Base-by-base conservation (phyloP, 1,140 invertebrate species). In the Monomorium pharaonis region DNA sequence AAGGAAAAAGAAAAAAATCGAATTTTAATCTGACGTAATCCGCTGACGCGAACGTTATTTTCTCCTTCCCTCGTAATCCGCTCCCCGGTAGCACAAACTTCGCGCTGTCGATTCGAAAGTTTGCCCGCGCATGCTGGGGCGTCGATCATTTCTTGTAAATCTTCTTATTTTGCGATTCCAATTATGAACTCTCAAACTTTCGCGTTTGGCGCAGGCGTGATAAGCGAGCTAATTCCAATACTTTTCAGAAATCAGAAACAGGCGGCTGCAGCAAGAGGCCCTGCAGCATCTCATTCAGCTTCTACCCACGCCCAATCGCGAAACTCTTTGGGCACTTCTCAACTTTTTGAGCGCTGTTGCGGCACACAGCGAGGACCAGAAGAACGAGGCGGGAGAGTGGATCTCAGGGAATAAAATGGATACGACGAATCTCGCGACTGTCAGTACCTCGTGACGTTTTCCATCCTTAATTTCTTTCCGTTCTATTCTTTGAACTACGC, bases 321-420 rank as follows among this genome's bases (percentile, higher is more conserved):
- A 99, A 95, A 99, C 98, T 5, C 96, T 99, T 0, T 97, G 96
- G 94, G 96, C 97, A 9, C 94, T 99, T 67, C 95, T 99, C 16
- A 96, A 96, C 88, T 98, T 99, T 95, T 96, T 99, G 62, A 96
- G 96, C 42, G 96, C 96, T 86, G 97, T 99, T 14, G 97, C 98
- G 18, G 95, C 96, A 75, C 96, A 98, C 94, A 96, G 97, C 70
- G 96, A 96, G 58, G 98, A 98, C 94, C 93, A 93, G 42, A 95
- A 95, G 85, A 95, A 95, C 81, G 93, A 95, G 81, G 94, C 94
- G 95, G 97, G 97, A 51, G 96, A 97, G 86, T 95, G 96, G 95
- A 85, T 97, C 60, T 92, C 96, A 33, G 98, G 98, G 3, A 99
- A 99, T 95, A 99, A 98, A 96, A 99, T 99, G 98, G 98, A 99